Evolutionary conservation across 1,140 invertebrate genomes (phyloP).

Genomic region (Drosophila sp.): DNA sequence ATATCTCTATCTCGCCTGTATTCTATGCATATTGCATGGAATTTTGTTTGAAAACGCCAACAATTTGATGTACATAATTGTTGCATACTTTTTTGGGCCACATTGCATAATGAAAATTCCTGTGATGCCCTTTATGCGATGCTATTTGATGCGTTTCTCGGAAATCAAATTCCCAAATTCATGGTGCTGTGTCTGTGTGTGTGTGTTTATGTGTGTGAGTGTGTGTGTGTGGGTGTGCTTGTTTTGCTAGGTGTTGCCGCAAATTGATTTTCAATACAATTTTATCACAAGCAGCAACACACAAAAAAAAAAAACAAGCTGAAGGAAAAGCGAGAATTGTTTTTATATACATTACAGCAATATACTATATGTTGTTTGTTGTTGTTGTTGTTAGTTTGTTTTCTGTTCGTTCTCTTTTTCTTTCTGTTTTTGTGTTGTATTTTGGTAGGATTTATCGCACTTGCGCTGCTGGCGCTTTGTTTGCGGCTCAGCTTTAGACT

Average conservation of each 20-base stretch:
- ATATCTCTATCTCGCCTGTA: too few relatives aligned
- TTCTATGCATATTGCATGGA: not conserved
- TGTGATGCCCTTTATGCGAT: slow-evolving; percentile 21
- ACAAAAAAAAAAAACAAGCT: slow-evolving; percentile 29
- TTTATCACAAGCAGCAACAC: slow-evolving; percentile 26
- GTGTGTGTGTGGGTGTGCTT: too few relatives aligned
- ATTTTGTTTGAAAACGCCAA: not conserved
- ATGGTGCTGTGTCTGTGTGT: not conserved
- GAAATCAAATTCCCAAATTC: slow-evolving; percentile 19
- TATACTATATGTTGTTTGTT: slow-evolving; percentile 26
- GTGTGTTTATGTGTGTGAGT: too few relatives aligned
- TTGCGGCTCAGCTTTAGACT: slow-evolving; percentile 64
- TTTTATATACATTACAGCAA: slow-evolving; percentile 32
- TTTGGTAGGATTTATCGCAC: slow-evolving; percentile 75
- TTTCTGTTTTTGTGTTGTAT: slow-evolving; percentile 52
- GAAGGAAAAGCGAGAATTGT: slow-evolving; percentile 30
- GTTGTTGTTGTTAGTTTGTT: slow-evolving; percentile 17
- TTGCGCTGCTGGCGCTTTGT: slow-evolving; percentile 72
- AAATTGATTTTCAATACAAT: slow-evolving; percentile 59
- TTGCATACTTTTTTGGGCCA: slow-evolving; percentile 4
- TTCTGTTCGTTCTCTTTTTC: slow-evolving; percentile 26
- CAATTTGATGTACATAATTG: slow-evolving; percentile 6
- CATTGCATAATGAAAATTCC: slow-evolving; percentile 26
- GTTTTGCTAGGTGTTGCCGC: slow-evolving; percentile 21
- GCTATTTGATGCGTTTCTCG: slow-evolving; percentile 22